Base-by-base conservation (phyloP, 2,888 invertebrate genomes). In the Platycheirus albimanus region DNA sequence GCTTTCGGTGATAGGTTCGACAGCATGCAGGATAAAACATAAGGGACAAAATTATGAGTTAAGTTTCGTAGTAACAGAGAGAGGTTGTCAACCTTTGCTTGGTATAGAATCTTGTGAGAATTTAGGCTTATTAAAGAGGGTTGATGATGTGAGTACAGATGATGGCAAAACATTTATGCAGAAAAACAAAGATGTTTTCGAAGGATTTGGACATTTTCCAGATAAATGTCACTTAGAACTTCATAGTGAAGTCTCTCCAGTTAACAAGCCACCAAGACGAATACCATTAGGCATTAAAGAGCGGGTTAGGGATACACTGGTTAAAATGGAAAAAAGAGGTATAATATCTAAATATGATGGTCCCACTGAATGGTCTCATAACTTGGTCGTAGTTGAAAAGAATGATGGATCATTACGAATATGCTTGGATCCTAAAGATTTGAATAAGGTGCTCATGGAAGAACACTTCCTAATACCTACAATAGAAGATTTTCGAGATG, bases 311-410 rank as follows among this genome's bases (percentile, higher is more conserved):
- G 43, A 75, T 58, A 66, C 33, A 19, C 56, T 85, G 58, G 28
- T 74, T 24, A 41, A 74, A 20, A 85, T 61, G 75, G 84, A 81
- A 72, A 66, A 70, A 77, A 58, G 45, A 64, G 78, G 66, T 36
- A 85, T 85, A 15, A 85, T 85, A 36, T 20, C 38, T 10, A 72
- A 54, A 36, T 49, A 49, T 3, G 64, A 64, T 10, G 38, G 24
- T 1, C 64, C 64, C 13, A 45, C 41, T 17, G 77, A 77, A n/a
- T 77, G 77, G 77, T 30, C 77, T 4, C 70, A 77, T 63, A 58
- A 77, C 13, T 36, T 77, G 28, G 63, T 77, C 11, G 30, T 70
- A 19, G 70, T 64, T 6, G 69, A 70, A 30, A 70, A 56, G 19
- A 49, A 49, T 13, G 49, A 63, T 17, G 47, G 56, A 15, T 38